phyloP scores from a whole-genome alignment of 2,113 vertebrate genomes.

The Poeciliopsis prolifica region DNA sequence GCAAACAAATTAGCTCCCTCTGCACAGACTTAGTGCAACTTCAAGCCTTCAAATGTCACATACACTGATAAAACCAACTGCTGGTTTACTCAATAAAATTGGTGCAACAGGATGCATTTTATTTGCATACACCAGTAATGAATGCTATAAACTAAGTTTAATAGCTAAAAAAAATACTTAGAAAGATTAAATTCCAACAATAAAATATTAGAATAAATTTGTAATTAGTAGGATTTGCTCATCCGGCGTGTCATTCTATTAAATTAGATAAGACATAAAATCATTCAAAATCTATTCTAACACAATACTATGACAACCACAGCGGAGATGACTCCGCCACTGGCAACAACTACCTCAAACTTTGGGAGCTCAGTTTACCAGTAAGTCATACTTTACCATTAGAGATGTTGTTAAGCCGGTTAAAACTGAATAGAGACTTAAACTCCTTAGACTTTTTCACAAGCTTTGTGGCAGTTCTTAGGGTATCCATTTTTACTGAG shows the following conservation, averaged over 20 bases:
- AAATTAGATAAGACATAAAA: neutral
- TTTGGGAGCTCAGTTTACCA: neutral
- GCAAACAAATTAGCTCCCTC: slow-evolving; percentile 63
- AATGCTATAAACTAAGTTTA: neutral
- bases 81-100: neutral
- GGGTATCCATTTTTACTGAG: neutral
- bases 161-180: neutral
- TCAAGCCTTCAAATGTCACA: slow-evolving; percentile 53
- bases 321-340: neutral
- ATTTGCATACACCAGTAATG: neutral
- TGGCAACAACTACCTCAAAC: neutral
- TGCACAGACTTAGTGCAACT: slow-evolving; percentile 42
- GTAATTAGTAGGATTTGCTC: neutral
- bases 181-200: neutral
- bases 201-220: neutral
- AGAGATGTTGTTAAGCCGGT: neutral
- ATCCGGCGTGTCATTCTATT: neutral
- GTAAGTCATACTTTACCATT: neutral
- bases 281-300: neutral
- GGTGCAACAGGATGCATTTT: neutral
- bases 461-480: neutral
- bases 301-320: neutral
- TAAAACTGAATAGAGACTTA: neutral
- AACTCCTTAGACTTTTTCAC: neutral
- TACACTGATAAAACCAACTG: neutral